phyloP scores from a whole-genome alignment of 2,888 invertebrate species.

The Eupeodes luniger region DNA sequence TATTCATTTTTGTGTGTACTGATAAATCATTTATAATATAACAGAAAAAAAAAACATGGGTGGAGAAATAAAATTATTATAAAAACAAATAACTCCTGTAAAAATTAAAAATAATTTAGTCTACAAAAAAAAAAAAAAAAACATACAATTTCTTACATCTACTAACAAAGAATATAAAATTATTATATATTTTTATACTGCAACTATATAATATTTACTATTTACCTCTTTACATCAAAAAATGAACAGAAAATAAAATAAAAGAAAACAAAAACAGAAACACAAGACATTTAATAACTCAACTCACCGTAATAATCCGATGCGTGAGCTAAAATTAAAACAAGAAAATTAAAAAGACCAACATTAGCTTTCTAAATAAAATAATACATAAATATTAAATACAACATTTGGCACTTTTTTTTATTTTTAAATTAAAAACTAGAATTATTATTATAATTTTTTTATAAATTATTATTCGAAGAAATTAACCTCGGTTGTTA shows the following conservation, averaged over 20 bases:
- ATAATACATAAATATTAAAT: background rate
- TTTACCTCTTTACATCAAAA: constrained; percentile 39
- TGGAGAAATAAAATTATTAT: constrained; percentile 78
- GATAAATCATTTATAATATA: constrained; percentile 50
- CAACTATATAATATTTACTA: constrained; percentile 83
- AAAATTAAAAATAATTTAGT: constrained; percentile 69
- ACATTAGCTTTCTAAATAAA: constrained; percentile 66
- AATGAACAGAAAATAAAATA: constrained; percentile 42
- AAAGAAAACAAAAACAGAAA: constrained; percentile 45
- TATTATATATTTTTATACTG: constrained; percentile 66
- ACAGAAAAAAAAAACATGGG: constrained; percentile 76
- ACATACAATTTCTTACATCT: constrained; percentile 51
- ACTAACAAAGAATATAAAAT: constrained; percentile 47
- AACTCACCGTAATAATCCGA: constrained; percentile 99
- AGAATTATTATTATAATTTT: background rate
- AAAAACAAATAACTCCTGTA: constrained; percentile 70
- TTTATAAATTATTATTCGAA: background rate
- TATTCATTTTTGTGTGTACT: constrained; percentile 18
- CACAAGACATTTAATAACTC: constrained; percentile 77
- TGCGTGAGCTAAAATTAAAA: constrained; percentile 91
- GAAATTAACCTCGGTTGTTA: constrained; percentile 32
- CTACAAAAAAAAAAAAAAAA: constrained; percentile 37
- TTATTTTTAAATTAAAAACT: background rate
- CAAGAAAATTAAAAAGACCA: constrained; percentile 79
- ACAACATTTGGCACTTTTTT: constrained; percentile 40